phyloP scores from a whole-genome alignment of 2,113 vertebrate species.

The Sapayoa aenigma region DNA sequence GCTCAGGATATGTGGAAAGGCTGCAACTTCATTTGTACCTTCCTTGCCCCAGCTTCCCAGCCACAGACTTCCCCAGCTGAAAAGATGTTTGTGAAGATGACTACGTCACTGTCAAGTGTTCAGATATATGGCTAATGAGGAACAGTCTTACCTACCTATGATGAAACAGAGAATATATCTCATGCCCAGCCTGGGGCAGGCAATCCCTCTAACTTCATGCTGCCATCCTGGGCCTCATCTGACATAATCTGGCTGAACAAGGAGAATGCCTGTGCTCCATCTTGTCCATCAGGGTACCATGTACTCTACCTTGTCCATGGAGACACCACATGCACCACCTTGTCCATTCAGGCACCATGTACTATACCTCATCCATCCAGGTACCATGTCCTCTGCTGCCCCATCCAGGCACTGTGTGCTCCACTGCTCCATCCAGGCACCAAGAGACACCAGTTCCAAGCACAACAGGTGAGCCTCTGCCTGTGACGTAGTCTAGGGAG shows the following conservation, averaged over 20 bases:
- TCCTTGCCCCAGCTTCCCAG: background rate
- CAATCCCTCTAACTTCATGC: background rate
- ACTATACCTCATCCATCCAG: background rate
- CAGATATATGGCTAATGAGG: background rate
- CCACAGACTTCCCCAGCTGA: background rate
- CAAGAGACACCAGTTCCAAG: background rate
- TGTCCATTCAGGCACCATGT: background rate
- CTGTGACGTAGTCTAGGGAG: background rate
- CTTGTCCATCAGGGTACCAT: background rate
- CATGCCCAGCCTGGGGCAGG: background rate
- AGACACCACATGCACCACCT: background rate
- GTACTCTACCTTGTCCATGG: too few species aligned
- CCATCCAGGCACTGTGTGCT: background rate
- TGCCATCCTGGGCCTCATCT: background rate
- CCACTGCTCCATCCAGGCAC: background rate
- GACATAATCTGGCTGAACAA: background rate
- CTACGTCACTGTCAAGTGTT: background rate
- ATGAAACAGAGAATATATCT: background rate
- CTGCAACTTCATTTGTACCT: background rate
- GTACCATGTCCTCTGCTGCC: background rate
- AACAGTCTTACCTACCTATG: background rate
- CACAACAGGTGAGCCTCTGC: background rate
- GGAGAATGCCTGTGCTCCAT: background rate
- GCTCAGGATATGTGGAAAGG: background rate
- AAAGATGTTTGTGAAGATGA: background rate